These are phyloP conservation scores for Sparus aurata DNA, from an alignment of 2,797 vertebrate species.

Conservation along the genomic window DNA sequence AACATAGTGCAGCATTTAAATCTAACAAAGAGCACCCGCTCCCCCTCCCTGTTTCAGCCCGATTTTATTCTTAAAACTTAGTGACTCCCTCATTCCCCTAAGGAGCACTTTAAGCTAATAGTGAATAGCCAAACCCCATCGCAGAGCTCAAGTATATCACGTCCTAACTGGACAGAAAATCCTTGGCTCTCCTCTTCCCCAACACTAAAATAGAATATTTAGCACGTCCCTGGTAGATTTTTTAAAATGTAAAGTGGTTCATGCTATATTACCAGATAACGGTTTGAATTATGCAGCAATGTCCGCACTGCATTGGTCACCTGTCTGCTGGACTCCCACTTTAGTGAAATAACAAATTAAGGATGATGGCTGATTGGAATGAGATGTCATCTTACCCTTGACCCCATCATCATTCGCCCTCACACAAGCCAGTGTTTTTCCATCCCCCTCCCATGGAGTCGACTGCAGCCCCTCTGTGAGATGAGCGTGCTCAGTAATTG, in stretches of 20 bases:
- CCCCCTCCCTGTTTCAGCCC: constrained; percentile 36
- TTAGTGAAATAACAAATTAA: constrained; percentile 70
- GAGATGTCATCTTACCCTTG: constrained; percentile 74
- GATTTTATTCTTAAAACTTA: constrained; percentile 76
- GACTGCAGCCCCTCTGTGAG: constrained; percentile 70
- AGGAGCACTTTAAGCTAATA: constrained; percentile 67
- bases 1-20: constrained; percentile 84
- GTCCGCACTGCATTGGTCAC: constrained; percentile 56
- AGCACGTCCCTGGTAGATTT: constrained; percentile 35
- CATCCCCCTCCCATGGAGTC: constrained; percentile 54
- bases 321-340: constrained; percentile 58
- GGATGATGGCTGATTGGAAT: constrained; percentile 68
- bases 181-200: constrained; percentile 43
- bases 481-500: constrained; percentile 77
- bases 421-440: constrained; percentile 56
- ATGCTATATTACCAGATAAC: constrained; percentile 37
- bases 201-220: constrained; percentile 55
- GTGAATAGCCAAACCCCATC: constrained; percentile 47
- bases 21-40: constrained; percentile 74
- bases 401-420: constrained; percentile 65
- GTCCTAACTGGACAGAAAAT: constrained; percentile 65
- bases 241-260: constrained; percentile 34
- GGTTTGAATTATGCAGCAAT: constrained; percentile 71
- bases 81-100: constrained; percentile 59
- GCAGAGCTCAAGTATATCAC: constrained; percentile 58